Base-by-base conservation (phyloP, 1,140 invertebrate species). In the Contarinia nasturtii region DNA sequence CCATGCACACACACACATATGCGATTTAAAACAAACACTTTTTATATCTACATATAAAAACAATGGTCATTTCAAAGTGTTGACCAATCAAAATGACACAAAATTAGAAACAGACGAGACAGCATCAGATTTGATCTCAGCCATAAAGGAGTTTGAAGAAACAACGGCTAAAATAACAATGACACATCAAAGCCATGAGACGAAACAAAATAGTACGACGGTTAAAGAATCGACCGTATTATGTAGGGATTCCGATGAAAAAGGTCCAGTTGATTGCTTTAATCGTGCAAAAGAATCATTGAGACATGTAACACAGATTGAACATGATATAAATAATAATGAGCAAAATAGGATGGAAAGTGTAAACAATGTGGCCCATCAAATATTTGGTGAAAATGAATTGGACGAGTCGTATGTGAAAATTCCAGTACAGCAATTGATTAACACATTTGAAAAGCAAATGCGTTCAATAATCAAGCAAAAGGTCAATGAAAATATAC, bases 371-470 rank as follows among this genome's bases (percentile, higher is more conserved):
- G 18, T 45, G 42, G 42, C n/a, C n/a, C n/a, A n/a, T n/a, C n/a
- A n/a, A n/a, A n/a, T n/a, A n/a, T n/a, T n/a, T n/a, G n/a, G 12
- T 7, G 43, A 46, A 37, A 14, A 36, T 15, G 47, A 55, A 17
- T 57, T 58, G 2, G 55, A 66, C 11, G 63, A 58, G 40, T 65
- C 69, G 11, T 76, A 76, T 50, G 68, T 69, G 7, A 70, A 72
- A 46, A 57, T 77, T 4, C 76, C 76, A 7, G 75, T 80, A 0
- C 76, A 71, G 52, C 70, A 71, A 19, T 51, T 80, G 15, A 79
- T 80, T 42, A 65, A 70, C 46, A 73, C 69, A 47, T 80, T 79
- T 51, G 74, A 77, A 52, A 69, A 76, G 54, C 72, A 66, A 0
- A 67, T 67, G 10, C 59, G 72, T 56, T 73, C 74, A 2, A 50